Percentiles rank a stretch among this genome's conserved stretches.
Evolutionary conservation across 2,113 vertebrate genomes (phyloP).

Genomic region (Nansenia antarctica): DNA sequence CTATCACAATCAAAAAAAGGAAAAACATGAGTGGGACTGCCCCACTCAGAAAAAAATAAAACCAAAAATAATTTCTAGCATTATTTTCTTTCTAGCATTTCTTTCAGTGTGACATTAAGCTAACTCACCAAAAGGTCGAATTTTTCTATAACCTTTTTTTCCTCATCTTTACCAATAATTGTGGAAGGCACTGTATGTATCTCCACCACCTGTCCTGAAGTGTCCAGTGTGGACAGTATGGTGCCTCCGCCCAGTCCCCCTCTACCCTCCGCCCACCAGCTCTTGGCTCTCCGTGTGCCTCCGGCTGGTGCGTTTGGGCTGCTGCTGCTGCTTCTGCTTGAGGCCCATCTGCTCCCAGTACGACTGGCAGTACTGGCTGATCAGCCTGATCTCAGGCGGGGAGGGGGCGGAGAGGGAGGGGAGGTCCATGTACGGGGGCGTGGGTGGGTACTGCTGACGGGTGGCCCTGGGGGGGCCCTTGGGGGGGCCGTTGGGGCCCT

Average conservation of each 20-base stretch:
- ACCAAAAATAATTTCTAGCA: too few relatives aligned
- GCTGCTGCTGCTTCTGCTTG: constrained; percentile 55
- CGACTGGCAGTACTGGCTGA: constrained; percentile 80
- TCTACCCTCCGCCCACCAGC: constrained; percentile 67
- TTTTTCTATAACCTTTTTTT: too few relatives aligned
- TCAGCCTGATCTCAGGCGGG: constrained; percentile 71
- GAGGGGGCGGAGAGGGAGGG: constrained; percentile 65
- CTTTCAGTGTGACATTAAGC: too few relatives aligned
- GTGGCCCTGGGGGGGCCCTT: constrained; percentile 9
- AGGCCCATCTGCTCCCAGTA: constrained; percentile 73
- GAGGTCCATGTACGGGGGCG: constrained; percentile 26
- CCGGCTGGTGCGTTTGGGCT: constrained; percentile 68
- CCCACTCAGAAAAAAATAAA: too few relatives aligned
- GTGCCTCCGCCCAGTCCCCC: not conserved
- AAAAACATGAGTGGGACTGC: too few relatives aligned
- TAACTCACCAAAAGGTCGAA: too few relatives aligned
- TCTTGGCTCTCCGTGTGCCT: constrained; percentile 74
- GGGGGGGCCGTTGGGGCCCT: not conserved
- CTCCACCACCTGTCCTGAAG: too few relatives aligned
- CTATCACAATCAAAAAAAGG: too few relatives aligned
- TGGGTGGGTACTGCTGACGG: constrained; percentile 21
- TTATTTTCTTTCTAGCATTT: too few relatives aligned
- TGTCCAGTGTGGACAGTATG: constrained; percentile 47
- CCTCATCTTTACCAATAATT: too few relatives aligned
- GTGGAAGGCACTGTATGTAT: too few relatives aligned